Conservation (phyloP, 2,113 vertebrate species). For the Lichenostomus cassidix region DNA sequence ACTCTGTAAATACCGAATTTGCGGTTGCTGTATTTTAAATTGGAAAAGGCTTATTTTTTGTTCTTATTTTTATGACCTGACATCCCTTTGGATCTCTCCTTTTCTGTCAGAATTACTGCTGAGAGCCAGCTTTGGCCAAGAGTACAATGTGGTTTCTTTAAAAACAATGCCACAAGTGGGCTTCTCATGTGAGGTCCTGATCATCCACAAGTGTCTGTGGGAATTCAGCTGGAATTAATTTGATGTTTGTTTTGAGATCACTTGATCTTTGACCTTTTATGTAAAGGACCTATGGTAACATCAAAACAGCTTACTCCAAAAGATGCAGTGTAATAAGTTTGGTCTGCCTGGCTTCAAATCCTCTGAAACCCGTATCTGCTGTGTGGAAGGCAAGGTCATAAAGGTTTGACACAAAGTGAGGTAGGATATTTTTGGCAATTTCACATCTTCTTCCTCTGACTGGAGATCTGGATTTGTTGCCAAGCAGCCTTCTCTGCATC, state of each 20-base stretch:
- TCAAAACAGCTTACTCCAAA: neutral
- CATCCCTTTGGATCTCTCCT: neutral
- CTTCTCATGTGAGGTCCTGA: neutral
- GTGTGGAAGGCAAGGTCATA: neutral
- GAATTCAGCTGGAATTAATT: neutral
- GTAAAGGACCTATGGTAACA: neutral
- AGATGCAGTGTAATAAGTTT: neutral
- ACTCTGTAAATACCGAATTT: neutral
- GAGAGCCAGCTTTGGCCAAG: neutral
- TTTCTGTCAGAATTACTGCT: neutral
- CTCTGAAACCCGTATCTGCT: neutral
- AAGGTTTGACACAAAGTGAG: neutral
- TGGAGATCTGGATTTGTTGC: neutral
- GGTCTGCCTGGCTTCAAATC: neutral
- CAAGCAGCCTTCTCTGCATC: neutral
- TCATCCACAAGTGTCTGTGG: neutral
- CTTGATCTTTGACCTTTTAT: slow-evolving; percentile 1
- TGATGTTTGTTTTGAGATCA: neutral
- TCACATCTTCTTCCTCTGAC: neutral
- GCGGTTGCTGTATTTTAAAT: neutral
- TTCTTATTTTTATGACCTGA: neutral
- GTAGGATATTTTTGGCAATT: neutral
- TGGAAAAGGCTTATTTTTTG: neutral
- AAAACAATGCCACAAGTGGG: neutral
- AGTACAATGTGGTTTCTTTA: neutral